Conservation (phyloP, 1,140 invertebrate genomes). For the Lucilia sericata region DNA sequence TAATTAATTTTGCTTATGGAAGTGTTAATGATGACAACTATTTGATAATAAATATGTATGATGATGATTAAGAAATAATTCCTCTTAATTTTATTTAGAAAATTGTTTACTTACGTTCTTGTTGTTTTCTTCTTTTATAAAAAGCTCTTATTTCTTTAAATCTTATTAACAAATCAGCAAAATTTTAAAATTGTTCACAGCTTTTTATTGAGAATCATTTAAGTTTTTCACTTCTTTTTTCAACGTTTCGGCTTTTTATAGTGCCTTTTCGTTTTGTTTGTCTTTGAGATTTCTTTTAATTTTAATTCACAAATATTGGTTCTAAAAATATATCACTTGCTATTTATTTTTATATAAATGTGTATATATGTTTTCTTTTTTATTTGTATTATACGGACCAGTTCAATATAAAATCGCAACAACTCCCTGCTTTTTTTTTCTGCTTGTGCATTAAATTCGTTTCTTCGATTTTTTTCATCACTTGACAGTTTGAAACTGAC, state of each 20-base stretch:
- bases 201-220: not conserved
- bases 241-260: not conserved
- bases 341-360: not conserved
- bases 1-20: not conserved
- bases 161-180: not conserved
- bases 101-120: too few relatives aligned
- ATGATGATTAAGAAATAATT: not conserved
- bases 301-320: conserved; percentile 15
- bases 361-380: not conserved
- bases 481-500: not conserved
- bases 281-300: not conserved
- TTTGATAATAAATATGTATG: not conserved
- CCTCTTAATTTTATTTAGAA: too few relatives aligned
- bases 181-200: not conserved
- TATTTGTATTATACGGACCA: not conserved
- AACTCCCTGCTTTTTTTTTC: conserved; percentile 15
- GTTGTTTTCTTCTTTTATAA: too few relatives aligned
- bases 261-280: not conserved
- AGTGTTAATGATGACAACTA: not conserved
- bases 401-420: conserved; percentile 23
- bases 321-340: not conserved
- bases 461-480: conserved; percentile 14
- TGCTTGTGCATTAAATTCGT: conserved; percentile 3
- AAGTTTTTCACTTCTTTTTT: not conserved
- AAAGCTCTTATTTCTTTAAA: not conserved